Evolutionary conservation across 2,888 invertebrate species (phyloP).

Genomic region (Ariolimax columbianus): DNA sequence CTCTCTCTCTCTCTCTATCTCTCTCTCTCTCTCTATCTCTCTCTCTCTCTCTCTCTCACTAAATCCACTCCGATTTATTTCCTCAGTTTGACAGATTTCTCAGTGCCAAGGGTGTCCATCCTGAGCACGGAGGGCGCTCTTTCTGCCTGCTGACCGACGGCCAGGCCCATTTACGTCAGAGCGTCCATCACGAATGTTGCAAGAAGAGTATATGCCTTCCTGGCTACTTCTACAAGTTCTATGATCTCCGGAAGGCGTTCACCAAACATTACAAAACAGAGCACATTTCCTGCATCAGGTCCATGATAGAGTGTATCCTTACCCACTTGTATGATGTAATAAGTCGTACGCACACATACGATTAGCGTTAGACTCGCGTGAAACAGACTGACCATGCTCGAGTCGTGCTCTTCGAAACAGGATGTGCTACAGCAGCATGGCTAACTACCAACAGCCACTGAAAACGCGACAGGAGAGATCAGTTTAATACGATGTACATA

Average conservation of each 20-base stretch:
- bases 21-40: too few species aligned
- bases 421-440: too few species aligned
- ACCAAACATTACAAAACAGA: constrained; percentile 82
- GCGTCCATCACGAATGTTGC: constrained; percentile 84
- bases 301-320: constrained; percentile 94
- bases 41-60: too few species aligned
- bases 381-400: too few species aligned
- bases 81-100: constrained; percentile 89
- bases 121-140: constrained; percentile 77
- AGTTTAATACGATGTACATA: too few species aligned
- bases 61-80: constrained; percentile 56
- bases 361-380: too few species aligned
- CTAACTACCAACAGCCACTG: too few species aligned
- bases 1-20: too few species aligned
- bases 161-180: constrained; percentile 87
- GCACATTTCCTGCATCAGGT: constrained; percentile 84
- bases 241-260: constrained; percentile 95
- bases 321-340: too few species aligned
- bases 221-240: constrained; percentile 91
- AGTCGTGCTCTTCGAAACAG: too few species aligned
- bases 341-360: too few species aligned
- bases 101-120: constrained; percentile 77
- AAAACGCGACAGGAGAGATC: too few species aligned
- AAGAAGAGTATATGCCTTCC: constrained; percentile 92
- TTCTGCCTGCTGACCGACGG: constrained; percentile 82